These are phyloP conservation scores for Hapalemur alaotrensis DNA, from an alignment of 2,797 vertebrate species.

Conservation along the genomic window DNA sequence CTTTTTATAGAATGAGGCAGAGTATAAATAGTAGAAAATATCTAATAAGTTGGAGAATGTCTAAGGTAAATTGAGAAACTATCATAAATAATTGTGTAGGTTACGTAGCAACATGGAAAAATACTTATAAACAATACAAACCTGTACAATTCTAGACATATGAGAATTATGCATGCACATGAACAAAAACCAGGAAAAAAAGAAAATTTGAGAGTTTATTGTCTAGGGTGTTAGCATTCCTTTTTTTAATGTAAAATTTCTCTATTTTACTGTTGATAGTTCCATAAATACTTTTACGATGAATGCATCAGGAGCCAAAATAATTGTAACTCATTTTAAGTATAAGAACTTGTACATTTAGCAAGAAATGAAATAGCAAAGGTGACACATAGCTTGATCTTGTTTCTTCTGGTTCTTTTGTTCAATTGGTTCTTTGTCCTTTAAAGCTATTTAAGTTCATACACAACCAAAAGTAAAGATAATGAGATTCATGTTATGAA, in stretches of 20 bases:
- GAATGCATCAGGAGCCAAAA: conserved; percentile 31
- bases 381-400: conserved; percentile 18
- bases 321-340: conserved; percentile 41
- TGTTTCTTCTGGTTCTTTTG: neutral
- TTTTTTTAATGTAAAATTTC: neutral
- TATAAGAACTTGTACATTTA: conserved; percentile 47
- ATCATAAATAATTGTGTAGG: conserved; percentile 25
- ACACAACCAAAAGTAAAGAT: conserved; percentile 64
- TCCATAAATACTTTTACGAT: conserved; percentile 38
- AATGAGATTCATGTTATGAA: conserved; percentile 62
- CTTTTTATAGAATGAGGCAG: conserved; percentile 26
- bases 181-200: conserved; percentile 27
- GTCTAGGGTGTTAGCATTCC: neutral
- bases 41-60: neutral
- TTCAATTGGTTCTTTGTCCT: conserved; percentile 50
- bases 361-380: conserved; percentile 55
- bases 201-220: conserved; percentile 11
- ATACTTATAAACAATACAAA: neutral
- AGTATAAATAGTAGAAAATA: neutral
- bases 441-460: conserved; percentile 58
- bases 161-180: conserved; percentile 13
- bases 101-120: conserved; percentile 23
- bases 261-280: conserved; percentile 17
- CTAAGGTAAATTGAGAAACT: conserved; percentile 40
- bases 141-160: neutral